A percentile compares a stretch with the other conserved stretches of the same genome.
Evolutionary conservation across 2,888 invertebrate species (phyloP).

Genomic region (Hyposoter dolosus): DNA sequence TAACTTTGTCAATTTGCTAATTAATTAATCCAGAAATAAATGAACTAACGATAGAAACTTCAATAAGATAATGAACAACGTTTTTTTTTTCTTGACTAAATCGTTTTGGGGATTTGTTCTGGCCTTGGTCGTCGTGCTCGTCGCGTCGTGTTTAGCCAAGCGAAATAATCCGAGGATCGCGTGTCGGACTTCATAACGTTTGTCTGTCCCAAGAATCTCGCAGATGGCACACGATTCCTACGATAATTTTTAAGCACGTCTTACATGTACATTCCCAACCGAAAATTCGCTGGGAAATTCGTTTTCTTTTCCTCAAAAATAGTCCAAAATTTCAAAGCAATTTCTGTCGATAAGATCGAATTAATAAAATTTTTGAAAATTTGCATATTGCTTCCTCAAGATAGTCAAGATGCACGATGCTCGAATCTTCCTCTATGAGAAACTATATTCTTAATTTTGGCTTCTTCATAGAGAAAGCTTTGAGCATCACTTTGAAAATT

Average conservation of each 20-base stretch:
- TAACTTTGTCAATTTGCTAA: not conserved
- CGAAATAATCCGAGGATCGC: conserved; percentile 18
- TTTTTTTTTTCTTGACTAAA: not conserved
- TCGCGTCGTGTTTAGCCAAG: not conserved
- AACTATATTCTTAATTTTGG: no score
- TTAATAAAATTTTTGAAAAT: no score
- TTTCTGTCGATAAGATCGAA: not conserved
- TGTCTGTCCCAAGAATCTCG: not conserved
- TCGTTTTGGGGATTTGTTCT: not conserved
- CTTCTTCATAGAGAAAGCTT: no score
- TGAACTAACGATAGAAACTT: not conserved
- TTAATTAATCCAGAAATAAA: not conserved
- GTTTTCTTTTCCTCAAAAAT: not conserved
- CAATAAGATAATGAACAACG: not conserved
- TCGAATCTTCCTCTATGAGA: no score
- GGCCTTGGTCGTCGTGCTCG: not conserved
- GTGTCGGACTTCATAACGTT: not conserved
- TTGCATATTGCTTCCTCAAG: no score
- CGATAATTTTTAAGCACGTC: not conserved
- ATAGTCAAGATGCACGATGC: no score
- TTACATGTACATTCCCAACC: not conserved
- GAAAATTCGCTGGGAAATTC: not conserved
- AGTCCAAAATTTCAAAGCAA: not conserved
- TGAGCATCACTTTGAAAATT: no score
- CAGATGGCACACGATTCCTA: not conserved